Percentiles rank a stretch among this genome's conserved stretches.
Evolutionary conservation across 1,140 invertebrate genomes (phyloP).

Genomic region (Lucilia sericata): DNA sequence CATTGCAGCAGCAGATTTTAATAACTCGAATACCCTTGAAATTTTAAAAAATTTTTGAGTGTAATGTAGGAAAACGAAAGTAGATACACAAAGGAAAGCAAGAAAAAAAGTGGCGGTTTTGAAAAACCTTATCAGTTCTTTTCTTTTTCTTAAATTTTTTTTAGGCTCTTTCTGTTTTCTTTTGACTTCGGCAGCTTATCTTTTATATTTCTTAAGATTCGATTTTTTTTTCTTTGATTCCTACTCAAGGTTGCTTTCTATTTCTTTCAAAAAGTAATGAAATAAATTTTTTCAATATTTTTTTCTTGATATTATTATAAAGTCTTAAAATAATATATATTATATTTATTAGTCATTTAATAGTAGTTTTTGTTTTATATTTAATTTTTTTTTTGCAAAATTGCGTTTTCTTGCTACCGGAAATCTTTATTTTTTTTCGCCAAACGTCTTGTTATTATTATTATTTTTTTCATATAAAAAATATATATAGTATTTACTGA

Average conservation of each 20-base stretch:
- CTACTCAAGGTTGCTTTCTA: constrained; percentile 37
- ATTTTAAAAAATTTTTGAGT: neutral
- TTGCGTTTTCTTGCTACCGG: constrained; percentile 24
- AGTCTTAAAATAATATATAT: neutral
- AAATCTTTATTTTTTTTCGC: constrained; percentile 27
- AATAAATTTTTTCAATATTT: neutral
- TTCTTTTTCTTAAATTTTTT: neutral
- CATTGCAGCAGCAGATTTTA: neutral
- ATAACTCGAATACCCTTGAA: neutral
- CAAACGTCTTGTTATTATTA: constrained; percentile 6
- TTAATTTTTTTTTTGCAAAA: neutral
- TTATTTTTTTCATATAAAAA: neutral
- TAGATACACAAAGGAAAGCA: neutral
- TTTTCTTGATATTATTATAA: neutral
- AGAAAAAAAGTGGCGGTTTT: neutral
- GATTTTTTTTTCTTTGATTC: neutral
- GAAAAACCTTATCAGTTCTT: neutral
- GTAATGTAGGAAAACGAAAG: neutral
- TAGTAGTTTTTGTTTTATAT: neutral
- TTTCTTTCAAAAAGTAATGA: constrained; percentile 6
- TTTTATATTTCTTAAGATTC: neutral
- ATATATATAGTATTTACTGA: constrained; percentile 10
- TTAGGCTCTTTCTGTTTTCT: neutral
- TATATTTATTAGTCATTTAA: neutral
- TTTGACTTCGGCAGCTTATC: neutral